A percentile compares a stretch with the other conserved stretches of the same genome.
These are phyloP conservation scores for Sigmodon hispidus DNA, from an alignment of 2,113 vertebrate species.

Conservation along the genomic window DNA sequence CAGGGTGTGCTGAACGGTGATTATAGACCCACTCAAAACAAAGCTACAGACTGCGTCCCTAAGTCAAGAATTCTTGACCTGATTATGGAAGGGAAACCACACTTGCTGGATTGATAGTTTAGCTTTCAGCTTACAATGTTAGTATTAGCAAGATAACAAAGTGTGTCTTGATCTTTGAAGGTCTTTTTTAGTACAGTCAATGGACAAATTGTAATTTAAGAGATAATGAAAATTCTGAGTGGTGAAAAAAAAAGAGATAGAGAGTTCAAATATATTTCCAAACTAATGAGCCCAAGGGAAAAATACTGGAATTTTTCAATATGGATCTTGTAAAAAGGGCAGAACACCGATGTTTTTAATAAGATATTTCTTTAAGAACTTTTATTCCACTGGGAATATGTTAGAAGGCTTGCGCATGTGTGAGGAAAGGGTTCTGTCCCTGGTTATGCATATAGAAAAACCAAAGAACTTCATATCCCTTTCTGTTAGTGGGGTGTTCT, in stretches of 20 bases:
- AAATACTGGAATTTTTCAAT: conserved; percentile 31
- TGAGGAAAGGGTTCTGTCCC: neutral
- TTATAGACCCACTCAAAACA: neutral
- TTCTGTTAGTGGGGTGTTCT: conserved; percentile 52
- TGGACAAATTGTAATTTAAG: conserved; percentile 76
- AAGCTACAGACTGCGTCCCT: neutral
- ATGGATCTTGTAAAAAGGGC: conserved; percentile 21
- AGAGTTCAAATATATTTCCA: conserved; percentile 72
- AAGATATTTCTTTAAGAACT: conserved; percentile 69
- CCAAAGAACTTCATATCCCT: conserved; percentile 48
- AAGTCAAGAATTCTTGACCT: neutral
- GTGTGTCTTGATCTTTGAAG: neutral
- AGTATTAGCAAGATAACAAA: neutral
- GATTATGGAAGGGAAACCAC: neutral
- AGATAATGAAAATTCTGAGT: conserved; percentile 70
- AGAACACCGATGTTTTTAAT: conserved; percentile 63
- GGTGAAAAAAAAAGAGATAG: conserved; percentile 56
- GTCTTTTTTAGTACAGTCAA: conserved; percentile 19
- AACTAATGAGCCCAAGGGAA: conserved; percentile 44
- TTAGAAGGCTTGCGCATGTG: neutral
- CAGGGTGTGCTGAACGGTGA: neutral
- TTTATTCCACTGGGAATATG: neutral
- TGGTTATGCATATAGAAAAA: neutral
- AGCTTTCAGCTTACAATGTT: neutral
- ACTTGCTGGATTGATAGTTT: neutral